Conservation (phyloP, 2,888 invertebrate genomes). For the Rhopalosiphum nymphaeae region DNA sequence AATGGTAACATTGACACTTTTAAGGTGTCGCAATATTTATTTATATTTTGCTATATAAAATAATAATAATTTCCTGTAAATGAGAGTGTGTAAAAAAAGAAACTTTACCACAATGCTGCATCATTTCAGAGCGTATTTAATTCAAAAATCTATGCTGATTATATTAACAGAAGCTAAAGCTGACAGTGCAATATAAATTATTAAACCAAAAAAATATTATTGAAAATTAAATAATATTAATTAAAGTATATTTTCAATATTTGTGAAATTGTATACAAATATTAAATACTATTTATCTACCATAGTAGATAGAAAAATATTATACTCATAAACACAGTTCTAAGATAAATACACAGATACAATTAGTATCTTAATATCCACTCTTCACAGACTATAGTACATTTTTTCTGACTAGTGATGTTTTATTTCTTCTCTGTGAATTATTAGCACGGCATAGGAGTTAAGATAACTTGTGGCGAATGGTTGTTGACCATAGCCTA, state of each 20-base stretch:
- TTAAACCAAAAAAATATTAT: neutral
- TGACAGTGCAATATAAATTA: neutral
- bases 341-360: neutral
- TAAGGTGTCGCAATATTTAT: too few relatives aligned
- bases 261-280: neutral
- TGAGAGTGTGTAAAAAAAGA: too few relatives aligned
- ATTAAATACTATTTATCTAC: neutral
- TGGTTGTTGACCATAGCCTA: too few relatives aligned
- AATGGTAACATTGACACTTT: too few relatives aligned
- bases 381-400: neutral
- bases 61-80: too few relatives aligned
- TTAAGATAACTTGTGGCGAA: neutral
- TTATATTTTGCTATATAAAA: too few relatives aligned
- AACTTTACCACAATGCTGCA: too few relatives aligned
- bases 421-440: too few relatives aligned
- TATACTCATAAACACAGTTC: neutral
- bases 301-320: too few relatives aligned
- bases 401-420: neutral
- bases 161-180: neutral
- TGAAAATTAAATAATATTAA: neutral
- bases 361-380: neutral
- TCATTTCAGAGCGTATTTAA: too few relatives aligned
- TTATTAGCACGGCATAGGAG: neutral
- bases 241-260: neutral
- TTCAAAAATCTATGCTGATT: too few relatives aligned